Evolutionary conservation across 1,140 invertebrate genomes (phyloP).

Genomic region (Heliconius eleuchia): DNA sequence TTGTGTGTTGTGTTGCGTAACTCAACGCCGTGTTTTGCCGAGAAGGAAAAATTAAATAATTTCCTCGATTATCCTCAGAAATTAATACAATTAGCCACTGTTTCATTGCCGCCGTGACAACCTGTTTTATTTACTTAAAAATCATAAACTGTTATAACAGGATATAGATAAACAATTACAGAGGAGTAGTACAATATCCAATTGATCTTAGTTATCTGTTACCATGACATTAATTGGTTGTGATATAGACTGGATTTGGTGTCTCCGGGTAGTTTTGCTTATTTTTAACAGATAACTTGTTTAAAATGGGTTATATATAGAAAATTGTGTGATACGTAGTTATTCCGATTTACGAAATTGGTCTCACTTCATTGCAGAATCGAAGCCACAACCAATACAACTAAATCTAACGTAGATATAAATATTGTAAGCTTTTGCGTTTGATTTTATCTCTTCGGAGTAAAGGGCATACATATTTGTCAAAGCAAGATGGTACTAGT

Average conservation of each 20-base stretch:
- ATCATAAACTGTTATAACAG: not conserved
- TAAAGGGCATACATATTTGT: constrained; percentile 40
- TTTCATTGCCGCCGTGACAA: too few relatives aligned
- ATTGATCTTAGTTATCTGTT: constrained; percentile 39
- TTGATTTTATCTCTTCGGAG: constrained; percentile 25
- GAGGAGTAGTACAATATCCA: not conserved
- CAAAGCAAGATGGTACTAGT: constrained; percentile 43
- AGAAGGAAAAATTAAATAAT: too few relatives aligned
- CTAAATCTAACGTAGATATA: not conserved
- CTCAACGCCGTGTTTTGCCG: too few relatives aligned
- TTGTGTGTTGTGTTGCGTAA: too few relatives aligned
- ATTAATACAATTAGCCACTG: not conserved
- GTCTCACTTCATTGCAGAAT: not conserved
- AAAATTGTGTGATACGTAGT: not conserved
- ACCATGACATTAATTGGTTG: constrained; percentile 60
- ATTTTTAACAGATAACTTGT: not conserved
- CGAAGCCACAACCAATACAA: not conserved
- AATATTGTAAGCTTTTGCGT: not conserved
- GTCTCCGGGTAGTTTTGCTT: constrained; percentile 15
- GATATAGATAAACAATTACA: not conserved
- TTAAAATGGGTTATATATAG: not conserved
- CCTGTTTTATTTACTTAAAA: not conserved
- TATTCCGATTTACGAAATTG: too few relatives aligned
- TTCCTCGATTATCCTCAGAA: too few relatives aligned
- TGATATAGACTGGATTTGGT: not conserved